Evolutionary conservation across 2,113 vertebrate species (phyloP).

Genomic region (Centrocercus urophasianus): DNA sequence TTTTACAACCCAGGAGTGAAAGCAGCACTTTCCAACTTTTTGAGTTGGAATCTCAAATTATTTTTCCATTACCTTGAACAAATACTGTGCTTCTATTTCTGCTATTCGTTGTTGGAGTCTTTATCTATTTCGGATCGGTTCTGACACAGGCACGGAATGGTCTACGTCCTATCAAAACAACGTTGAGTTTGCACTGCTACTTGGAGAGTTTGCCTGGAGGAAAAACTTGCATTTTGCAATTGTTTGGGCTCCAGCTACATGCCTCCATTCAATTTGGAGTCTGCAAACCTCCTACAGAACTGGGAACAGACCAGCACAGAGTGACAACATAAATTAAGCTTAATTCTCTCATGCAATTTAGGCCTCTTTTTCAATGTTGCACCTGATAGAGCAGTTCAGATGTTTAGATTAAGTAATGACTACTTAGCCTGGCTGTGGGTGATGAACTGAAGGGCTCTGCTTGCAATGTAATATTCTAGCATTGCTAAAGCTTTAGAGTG

Average conservation of each 20-base stretch:
- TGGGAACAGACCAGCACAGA: neutral
- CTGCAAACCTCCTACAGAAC: conserved; percentile 27
- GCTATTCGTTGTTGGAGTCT: neutral
- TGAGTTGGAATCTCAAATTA: conserved; percentile 35
- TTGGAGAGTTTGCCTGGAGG: conserved; percentile 54
- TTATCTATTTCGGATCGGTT: conserved; percentile 13
- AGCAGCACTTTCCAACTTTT: neutral
- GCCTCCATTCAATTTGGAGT: neutral
- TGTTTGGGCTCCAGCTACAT: conserved; percentile 46
- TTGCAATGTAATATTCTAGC: neutral
- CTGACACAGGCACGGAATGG: conserved; percentile 35
- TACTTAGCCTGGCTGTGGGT: neutral
- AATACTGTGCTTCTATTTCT: conserved; percentile 59
- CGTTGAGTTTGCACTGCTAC: conserved; percentile 58
- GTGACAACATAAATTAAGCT: conserved; percentile 12
- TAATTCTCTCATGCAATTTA: conserved; percentile 38
- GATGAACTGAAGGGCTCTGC: conserved; percentile 11
- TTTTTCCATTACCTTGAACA: conserved; percentile 43
- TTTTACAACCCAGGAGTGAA: conserved; percentile 29
- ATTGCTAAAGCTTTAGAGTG: neutral
- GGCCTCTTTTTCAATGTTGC: neutral
- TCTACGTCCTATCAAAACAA: conserved; percentile 45
- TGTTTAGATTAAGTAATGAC: conserved; percentile 56
- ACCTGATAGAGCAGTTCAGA: conserved; percentile 53
- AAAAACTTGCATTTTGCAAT: conserved; percentile 64